A percentile compares a stretch with the other conserved stretches of the same genome.
Evolutionary conservation across 2,113 vertebrate genomes (phyloP).

Genomic region (Semnornis frantzii): DNA sequence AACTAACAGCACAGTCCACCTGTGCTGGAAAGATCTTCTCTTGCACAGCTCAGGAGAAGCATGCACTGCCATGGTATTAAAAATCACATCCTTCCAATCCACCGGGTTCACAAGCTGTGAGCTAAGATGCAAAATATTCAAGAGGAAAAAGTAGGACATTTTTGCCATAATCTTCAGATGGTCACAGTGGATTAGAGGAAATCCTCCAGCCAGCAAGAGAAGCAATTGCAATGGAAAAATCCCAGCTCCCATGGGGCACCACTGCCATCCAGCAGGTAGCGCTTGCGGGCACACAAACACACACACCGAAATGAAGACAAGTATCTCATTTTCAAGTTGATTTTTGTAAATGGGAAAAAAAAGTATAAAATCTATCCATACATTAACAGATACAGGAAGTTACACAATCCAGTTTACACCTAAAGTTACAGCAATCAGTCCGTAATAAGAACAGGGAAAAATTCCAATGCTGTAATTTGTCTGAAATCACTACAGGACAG

Average conservation of each 20-base stretch:
- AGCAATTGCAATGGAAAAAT: neutral
- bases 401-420: slow-evolving; percentile 63
- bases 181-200: slow-evolving; percentile 26
- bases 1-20: neutral
- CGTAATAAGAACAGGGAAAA: slow-evolving; percentile 36
- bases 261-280: neutral
- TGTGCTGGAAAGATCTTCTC: neutral
- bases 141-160: neutral
- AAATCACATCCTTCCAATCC: slow-evolving; percentile 44
- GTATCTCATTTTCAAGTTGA: slow-evolving; percentile 37
- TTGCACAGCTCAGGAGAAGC: neutral
- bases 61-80: neutral
- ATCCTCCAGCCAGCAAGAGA: slow-evolving; percentile 61
- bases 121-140: neutral
- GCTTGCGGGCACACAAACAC: neutral
- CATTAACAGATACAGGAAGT: slow-evolving; percentile 65
- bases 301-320: slow-evolving; percentile 31
- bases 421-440: slow-evolving; percentile 34
- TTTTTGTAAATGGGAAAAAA: slow-evolving; percentile 61
- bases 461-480: neutral
- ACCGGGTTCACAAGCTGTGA: neutral
- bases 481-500: neutral
- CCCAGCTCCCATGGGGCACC: neutral
- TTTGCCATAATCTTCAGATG: slow-evolving; percentile 37
- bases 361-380: slow-evolving; percentile 66